A percentile compares a stretch with the other conserved stretches of the same genome.
Evolutionary conservation across 2,888 invertebrate species (phyloP).

Genomic region (Malthinus flaveolus): DNA sequence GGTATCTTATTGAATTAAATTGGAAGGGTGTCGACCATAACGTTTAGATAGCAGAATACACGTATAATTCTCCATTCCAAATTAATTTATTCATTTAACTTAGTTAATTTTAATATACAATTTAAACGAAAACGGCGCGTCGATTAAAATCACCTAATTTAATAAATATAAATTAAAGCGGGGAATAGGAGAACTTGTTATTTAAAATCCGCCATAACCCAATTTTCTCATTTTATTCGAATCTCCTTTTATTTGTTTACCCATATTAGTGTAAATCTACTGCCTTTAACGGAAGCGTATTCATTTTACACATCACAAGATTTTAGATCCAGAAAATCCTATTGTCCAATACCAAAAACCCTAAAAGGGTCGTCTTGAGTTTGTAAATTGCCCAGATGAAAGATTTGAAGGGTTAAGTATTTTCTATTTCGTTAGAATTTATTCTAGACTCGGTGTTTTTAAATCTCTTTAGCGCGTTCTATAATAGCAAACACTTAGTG

Average conservation of each 20-base stretch:
- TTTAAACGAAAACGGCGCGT: constrained; percentile 18
- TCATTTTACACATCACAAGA: constrained; percentile 35
- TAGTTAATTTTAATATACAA: constrained; percentile 24
- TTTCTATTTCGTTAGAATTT: constrained; percentile 10
- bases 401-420: constrained; percentile 20
- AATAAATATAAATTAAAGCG: no score
- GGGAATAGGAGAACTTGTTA: no score
- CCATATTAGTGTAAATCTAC: constrained; percentile 15
- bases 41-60: constrained; percentile 28
- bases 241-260: constrained; percentile 31
- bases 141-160: no score
- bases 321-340: constrained; percentile 37
- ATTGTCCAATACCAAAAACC: constrained; percentile 29
- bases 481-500: not conserved
- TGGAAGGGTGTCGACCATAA: constrained; percentile 30
- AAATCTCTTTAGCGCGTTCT: not conserved
- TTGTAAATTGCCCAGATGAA: constrained; percentile 35
- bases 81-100: constrained; percentile 30
- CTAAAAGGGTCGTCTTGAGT: constrained; percentile 33
- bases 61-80: constrained; percentile 27
- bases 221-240: constrained; percentile 32
- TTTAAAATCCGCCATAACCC: constrained; percentile 28
- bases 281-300: constrained; percentile 33
- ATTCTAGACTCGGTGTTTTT: no score
- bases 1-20: constrained; percentile 32